Evolutionary conservation across 2,888 invertebrate genomes (phyloP).

Genomic region (Sipunculus nudus): DNA sequence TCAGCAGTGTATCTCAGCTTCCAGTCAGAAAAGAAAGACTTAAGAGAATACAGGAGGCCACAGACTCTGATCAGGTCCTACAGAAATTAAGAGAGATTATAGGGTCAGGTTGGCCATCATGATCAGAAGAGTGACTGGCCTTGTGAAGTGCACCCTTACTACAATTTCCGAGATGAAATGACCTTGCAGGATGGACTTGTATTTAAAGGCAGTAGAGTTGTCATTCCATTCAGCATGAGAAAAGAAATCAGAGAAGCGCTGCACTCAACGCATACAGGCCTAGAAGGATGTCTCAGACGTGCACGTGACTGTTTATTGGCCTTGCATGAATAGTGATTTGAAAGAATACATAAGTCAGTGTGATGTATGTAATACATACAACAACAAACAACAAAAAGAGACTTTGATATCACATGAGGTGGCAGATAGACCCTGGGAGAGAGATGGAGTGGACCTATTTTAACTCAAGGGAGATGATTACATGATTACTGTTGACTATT

Average conservation of each 20-base stretch:
- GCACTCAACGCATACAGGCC: not conserved
- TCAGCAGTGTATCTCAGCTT: too few species aligned
- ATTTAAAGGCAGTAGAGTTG: slow-evolving; percentile 15
- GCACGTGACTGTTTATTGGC: slow-evolving; percentile 8
- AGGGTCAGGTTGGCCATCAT: slow-evolving; percentile 28
- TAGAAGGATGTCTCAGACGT: slow-evolving; percentile 1
- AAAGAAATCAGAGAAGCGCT: not conserved
- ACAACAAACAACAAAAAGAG: slow-evolving; percentile 15
- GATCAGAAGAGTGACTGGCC: not conserved
- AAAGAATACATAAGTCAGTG: too few species aligned
- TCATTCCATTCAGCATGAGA: slow-evolving; percentile 5
- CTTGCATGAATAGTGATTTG: too few species aligned
- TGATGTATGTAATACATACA: too few species aligned
- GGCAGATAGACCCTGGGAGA: slow-evolving; percentile 37
- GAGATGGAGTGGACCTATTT: slow-evolving; percentile 41
- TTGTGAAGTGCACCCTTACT: slow-evolving; percentile 10
- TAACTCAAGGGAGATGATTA: slow-evolving; percentile 27
- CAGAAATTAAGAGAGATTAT: slow-evolving; percentile 13
- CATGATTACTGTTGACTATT: slow-evolving; percentile 38
- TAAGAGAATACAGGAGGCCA: not conserved
- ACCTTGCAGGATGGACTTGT: slow-evolving; percentile 30
- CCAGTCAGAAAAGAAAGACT: not conserved
- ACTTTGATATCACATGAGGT: slow-evolving; percentile 23
- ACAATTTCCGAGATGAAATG: slow-evolving; percentile 23
- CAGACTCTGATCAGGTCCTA: slow-evolving; percentile 9